These are phyloP conservation scores for Zeus faber DNA, from an alignment of 2,113 vertebrate species.

Conservation along the genomic window DNA sequence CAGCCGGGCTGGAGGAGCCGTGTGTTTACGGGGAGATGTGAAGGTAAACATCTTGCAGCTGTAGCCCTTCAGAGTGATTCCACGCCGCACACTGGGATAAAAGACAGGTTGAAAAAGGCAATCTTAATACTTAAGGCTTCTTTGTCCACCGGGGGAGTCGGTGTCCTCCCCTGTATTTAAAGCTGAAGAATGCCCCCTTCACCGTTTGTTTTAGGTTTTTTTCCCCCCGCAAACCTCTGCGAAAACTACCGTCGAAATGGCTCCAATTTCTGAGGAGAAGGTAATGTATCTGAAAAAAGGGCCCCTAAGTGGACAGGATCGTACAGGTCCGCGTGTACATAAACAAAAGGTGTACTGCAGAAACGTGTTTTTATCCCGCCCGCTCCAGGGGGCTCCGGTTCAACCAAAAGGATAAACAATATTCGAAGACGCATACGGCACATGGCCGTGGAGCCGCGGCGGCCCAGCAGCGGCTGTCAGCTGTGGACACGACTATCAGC, in stretches of 20 bases:
- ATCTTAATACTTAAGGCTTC: no score
- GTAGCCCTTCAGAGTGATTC: slow-evolving; percentile 5
- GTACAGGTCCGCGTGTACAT: not conserved
- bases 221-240: no score
- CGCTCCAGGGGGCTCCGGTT: slow-evolving; percentile 17
- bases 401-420: slow-evolving; percentile 34
- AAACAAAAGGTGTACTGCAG: slow-evolving; percentile 7
- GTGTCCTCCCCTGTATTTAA: slow-evolving; percentile 1
- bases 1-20: slow-evolving; percentile 22
- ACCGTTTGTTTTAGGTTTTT: no score
- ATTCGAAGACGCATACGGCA: slow-evolving; percentile 21
- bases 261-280: not conserved
- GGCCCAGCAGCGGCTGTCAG: slow-evolving; percentile 49
- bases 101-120: slow-evolving; percentile 8
- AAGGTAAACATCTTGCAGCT: slow-evolving; percentile 50
- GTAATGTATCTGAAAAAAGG: not conserved
- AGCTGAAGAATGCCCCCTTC: slow-evolving; percentile 6
- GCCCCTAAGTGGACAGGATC: not conserved
- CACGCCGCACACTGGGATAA: slow-evolving; percentile 19
- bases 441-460: slow-evolving; percentile 24
- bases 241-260: not conserved
- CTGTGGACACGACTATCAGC: slow-evolving; percentile 48
- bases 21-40: slow-evolving; percentile 44
- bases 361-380: slow-evolving; percentile 28
- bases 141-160: slow-evolving; percentile 17